phyloP scores from a whole-genome alignment of 2,888 invertebrate genomes.

The Dexiosoma caninum region DNA sequence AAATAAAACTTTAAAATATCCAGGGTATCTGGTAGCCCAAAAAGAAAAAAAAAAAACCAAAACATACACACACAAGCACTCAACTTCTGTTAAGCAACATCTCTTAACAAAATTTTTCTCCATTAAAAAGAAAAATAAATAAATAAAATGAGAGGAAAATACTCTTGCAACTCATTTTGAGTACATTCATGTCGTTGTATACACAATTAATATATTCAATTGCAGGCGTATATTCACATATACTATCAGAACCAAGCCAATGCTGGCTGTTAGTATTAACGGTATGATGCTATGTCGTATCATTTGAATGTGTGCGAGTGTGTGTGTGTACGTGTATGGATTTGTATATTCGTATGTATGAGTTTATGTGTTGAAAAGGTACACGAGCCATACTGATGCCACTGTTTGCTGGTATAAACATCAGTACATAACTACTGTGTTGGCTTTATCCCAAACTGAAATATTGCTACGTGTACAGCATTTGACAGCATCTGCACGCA shows the following conservation, averaged over 20 bases:
- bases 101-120: neutral
- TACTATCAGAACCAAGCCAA: conserved; percentile 48
- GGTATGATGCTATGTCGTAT: neutral
- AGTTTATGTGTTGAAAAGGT: conserved; percentile 29
- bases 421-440: too few relatives aligned
- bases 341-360: neutral
- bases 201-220: conserved; percentile 4
- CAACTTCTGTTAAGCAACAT: neutral
- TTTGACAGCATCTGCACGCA: conserved; percentile 55
- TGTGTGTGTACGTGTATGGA: conserved; percentile 43
- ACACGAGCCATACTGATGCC: conserved; percentile 38
- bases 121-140: too few relatives aligned
- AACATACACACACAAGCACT: neutral
- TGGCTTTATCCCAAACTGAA: conserved; percentile 61
- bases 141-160: neutral
- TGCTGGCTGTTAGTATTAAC: conserved; percentile 14
- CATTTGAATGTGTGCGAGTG: conserved; percentile 15
- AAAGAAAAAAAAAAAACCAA: neutral
- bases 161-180: conserved; percentile 20
- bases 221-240: conserved; percentile 53
- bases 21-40: conserved; percentile 40
- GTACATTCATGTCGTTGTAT: neutral
- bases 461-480: conserved; percentile 60
- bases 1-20: conserved; percentile 43
- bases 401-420: conserved; percentile 45